A percentile compares a stretch with the other conserved stretches of the same genome.
These are phyloP conservation scores for Epinephelus malabaricus DNA, from an alignment of 2,797 vertebrate genomes.

Conservation along the genomic window DNA sequence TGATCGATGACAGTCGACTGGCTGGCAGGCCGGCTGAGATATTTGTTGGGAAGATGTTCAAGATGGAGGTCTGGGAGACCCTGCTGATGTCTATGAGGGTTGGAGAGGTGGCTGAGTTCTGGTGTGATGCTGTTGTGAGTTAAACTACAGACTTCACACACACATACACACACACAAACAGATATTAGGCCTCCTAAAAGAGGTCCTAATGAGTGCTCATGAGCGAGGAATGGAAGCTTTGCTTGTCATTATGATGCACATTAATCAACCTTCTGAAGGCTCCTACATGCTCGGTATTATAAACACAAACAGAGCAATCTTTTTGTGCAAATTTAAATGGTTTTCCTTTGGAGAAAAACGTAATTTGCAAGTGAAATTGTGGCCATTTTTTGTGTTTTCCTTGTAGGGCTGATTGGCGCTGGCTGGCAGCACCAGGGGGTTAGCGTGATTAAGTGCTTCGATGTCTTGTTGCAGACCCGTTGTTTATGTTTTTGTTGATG, in stretches of 20 bases:
- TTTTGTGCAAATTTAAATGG: constrained; percentile 36
- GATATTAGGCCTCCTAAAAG: constrained; percentile 20
- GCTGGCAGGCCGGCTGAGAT: constrained; percentile 90
- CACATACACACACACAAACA: neutral
- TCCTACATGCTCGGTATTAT: constrained; percentile 56
- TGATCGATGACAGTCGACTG: constrained; percentile 90
- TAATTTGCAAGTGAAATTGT: constrained; percentile 74
- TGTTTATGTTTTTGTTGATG: constrained; percentile 48
- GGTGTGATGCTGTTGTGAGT: constrained; percentile 92
- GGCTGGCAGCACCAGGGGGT: constrained; percentile 29
- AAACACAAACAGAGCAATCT: constrained; percentile 54
- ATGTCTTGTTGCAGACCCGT: constrained; percentile 29
- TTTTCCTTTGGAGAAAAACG: constrained; percentile 44
- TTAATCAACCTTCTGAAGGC: constrained; percentile 52
- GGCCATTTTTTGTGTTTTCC: constrained; percentile 41
- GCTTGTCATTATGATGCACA: constrained; percentile 58
- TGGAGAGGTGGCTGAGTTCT: constrained; percentile 93
- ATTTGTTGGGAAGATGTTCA: constrained; percentile 94
- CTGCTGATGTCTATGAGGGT: constrained; percentile 91
- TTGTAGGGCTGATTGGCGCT: constrained; percentile 54
- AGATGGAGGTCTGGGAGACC: constrained; percentile 93
- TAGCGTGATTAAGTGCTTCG: constrained; percentile 45
- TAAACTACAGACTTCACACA: constrained; percentile 10
- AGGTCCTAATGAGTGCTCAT: constrained; percentile 56
- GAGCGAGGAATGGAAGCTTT: constrained; percentile 27